Evolutionary conservation across 2,113 vertebrate genomes (phyloP), one percentile per base, ranked within the genome.

Genomic region (Psettodes erumei): DNA sequence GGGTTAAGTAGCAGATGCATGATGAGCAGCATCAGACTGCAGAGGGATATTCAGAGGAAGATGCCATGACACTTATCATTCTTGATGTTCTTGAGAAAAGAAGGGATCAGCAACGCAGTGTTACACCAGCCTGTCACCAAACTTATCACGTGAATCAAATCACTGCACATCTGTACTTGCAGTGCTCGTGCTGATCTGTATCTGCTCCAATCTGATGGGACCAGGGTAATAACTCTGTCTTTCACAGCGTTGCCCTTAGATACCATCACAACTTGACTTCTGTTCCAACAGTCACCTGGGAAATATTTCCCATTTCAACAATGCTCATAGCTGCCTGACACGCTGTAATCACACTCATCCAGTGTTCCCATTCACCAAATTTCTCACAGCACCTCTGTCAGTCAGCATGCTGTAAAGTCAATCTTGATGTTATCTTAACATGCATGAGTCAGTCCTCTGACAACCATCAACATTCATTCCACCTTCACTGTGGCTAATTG

Each of bases 341-440:
- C 15, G 73, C 65, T 10, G 42, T 66, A 47, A 66, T 60, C 18
- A 30, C 68, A 25, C 54, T 51, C 23, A 62, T 50, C 71, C 37
- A 30, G 58, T 53, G 47, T 48, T 81, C 60, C 63, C 1, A 10
- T 63, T 77, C 38, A 16, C 25, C 6, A 51, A 48, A 45, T 27
- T 6, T 45, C 67, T 63, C 27, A 8, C 47, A 54, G 75, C 66
- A 67, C 37, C 69, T 43, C 25, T 54, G 55, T 71, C 79, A 64
- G 38, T 70, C 65, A 75, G 35, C 68, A 30, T 40, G 18, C 48
- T 28, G 43, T 5, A 55, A 21, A 35, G 65, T 45, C 28, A 30
- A 37, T 83, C 67, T 60, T 63, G 56, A 82, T 81, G 47, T 61
- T 88, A 89, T 90, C 81, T 70, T 25, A 16, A 83, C n/a, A 16